Evolutionary conservation across 2,113 vertebrate species (phyloP), one percentile per base, ranked within the genome.

Genomic region (Engraulis encrasicolus): DNA sequence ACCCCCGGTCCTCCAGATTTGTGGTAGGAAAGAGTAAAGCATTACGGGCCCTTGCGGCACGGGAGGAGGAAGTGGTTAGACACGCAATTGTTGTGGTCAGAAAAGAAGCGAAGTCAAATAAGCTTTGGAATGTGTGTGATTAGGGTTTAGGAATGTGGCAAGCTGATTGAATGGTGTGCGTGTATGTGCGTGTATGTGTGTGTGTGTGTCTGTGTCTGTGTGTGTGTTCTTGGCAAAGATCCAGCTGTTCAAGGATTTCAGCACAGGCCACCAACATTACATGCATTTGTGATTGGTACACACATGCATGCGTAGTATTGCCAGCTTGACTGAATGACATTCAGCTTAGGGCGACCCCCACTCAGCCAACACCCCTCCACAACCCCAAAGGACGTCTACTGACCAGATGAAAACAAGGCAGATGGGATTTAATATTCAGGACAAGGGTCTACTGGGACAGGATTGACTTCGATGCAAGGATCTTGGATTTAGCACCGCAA

Each of bases 21-120:
- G 93, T 94, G 93, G 85, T 91, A 92, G 90, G 88, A 93, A 89
- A 81, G 86, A 50, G 88, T 92, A 93, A 91, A 89, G n/a, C n/a
- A 92, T 94, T 93, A 91, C n/a, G 93, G 87, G 50, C 78, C 85
- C 81, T 78, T 50, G 36, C 89, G 31, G 40, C 77, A n/a, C n/a
- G n/a, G n/a, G n/a, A n/a, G n/a, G 90, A 74, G 66, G 66, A 74
- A 74, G 31, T 31, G 7, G 31, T 31, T 31, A 34, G 27, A 74
- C 66, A 34, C 3, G 3, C 40, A n/a, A 6, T 36, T 3, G 17
- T 36, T 9, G 31, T 17, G 12, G 31, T 74, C 0, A 34, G 27
- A 34, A 34, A n/a, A n/a, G n/a, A n/a, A n/a, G n/a, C 34, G 66
- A 36, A 19, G 27, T 27, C 23, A 31, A 27, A 71, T 71, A 71